Conservation (phyloP, 1,140 invertebrate genomes). For the Zaprionus lachaisei region DNA sequence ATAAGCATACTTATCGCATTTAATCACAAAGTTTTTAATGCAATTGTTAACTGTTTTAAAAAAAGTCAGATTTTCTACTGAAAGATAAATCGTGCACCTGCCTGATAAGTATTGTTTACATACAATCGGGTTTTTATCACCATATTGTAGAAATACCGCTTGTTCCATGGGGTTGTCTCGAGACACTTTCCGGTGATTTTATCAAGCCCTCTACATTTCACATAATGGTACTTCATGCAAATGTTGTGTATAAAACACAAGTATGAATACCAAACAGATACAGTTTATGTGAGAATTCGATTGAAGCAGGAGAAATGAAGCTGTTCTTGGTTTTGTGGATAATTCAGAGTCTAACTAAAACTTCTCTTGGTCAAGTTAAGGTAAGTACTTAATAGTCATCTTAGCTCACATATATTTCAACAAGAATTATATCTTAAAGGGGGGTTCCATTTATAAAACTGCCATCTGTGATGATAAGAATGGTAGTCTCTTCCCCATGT, state of each 20-base stretch:
- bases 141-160: constrained; percentile 36
- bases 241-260: constrained; percentile 51
- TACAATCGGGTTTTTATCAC: constrained; percentile 50
- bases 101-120: constrained; percentile 20
- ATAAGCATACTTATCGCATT: background rate
- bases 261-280: background rate
- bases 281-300: constrained; percentile 36
- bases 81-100: background rate
- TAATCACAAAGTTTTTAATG: background rate
- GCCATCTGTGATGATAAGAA: constrained; percentile 65
- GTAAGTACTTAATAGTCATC: constrained; percentile 17
- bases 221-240: constrained; percentile 60
- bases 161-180: constrained; percentile 17
- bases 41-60: background rate
- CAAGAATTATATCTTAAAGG: constrained; percentile 25
- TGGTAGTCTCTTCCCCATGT: constrained; percentile 67
- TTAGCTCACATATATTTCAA: background rate
- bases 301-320: constrained; percentile 36
- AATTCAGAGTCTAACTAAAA: constrained; percentile 29
- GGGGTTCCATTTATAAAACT: constrained; percentile 52
- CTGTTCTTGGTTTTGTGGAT: constrained; percentile 42
- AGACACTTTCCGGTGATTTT: constrained; percentile 31
- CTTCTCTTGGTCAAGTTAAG: constrained; percentile 40
- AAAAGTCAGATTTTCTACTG: background rate
- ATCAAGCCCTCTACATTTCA: constrained; percentile 52